These are phyloP conservation scores for Synergus gifuensis DNA, from an alignment of 2,888 invertebrate species.

Conservation along the genomic window DNA sequence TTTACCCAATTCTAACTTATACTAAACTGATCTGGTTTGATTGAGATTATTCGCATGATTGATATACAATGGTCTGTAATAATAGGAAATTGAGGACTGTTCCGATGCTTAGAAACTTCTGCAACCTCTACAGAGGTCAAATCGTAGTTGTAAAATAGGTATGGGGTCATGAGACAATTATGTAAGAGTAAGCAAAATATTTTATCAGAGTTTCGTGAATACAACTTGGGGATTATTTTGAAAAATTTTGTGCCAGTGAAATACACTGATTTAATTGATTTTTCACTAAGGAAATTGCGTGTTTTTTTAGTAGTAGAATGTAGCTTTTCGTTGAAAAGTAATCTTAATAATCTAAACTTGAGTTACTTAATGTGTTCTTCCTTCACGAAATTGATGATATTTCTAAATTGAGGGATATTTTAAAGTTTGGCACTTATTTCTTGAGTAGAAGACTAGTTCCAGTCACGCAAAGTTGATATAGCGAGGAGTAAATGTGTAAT, in stretches of 20 bases:
- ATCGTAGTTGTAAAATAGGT: not conserved
- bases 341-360: not conserved
- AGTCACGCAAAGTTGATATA: conserved; percentile 8
- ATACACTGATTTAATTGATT: not conserved
- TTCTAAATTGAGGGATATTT: conserved; percentile 6
- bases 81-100: conserved; percentile 12
- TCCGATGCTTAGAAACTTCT: not conserved
- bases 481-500: not conserved
- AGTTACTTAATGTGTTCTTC: not conserved
- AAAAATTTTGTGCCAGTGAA: too few species aligned
- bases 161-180: conserved; percentile 1
- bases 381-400: not conserved
- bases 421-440: not conserved
- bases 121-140: conserved; percentile 6
- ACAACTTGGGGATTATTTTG: too few species aligned
- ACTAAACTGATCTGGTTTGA: not conserved
- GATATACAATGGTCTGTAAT: not conserved
- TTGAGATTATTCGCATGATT: not conserved
- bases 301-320: not conserved
- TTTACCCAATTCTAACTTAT: not conserved
- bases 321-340: not conserved
- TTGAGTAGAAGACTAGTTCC: not conserved
- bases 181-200: not conserved
- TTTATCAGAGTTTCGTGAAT: not conserved
- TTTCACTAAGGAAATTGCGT: not conserved